A percentile compares a stretch with the other conserved stretches of the same genome.
Conservation (phyloP, 1,140 invertebrate species). For the Rhagoletis zephyria region DNA sequence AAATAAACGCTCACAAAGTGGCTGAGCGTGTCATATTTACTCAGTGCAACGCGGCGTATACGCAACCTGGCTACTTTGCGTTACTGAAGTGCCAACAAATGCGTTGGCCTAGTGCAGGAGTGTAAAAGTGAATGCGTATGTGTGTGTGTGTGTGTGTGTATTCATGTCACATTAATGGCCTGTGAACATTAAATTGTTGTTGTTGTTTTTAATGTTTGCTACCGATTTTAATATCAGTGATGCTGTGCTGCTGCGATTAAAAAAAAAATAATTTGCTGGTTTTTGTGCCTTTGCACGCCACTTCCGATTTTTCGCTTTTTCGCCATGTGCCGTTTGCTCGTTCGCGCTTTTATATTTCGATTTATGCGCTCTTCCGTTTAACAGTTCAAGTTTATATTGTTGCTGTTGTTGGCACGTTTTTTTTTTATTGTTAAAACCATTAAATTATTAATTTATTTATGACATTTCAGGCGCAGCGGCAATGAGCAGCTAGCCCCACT, state of each 20-base stretch:
- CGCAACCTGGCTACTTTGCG: not conserved
- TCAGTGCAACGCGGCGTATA: not conserved
- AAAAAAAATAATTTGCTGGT: not conserved
- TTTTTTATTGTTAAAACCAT: not conserved
- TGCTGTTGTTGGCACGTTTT: not conserved
- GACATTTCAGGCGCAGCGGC: not conserved
- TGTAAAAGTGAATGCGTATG: too few relatives aligned
- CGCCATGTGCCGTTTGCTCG: not conserved
- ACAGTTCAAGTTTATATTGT: not conserved
- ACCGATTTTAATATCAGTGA: not conserved
- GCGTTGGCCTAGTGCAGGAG: too few relatives aligned
- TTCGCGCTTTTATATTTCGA: constrained; percentile 15
- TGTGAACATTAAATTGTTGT: not conserved
- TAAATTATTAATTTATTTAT: constrained; percentile 52
- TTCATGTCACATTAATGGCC: constrained; percentile 28
- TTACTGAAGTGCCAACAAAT: too few relatives aligned
- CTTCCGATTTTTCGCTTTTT: not conserved
- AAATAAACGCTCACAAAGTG: not conserved
- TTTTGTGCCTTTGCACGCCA: not conserved
- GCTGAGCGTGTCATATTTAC: not conserved
- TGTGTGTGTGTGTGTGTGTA: not conserved
- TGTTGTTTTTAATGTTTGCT: constrained; percentile 31
- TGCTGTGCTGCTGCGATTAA: constrained; percentile 18
- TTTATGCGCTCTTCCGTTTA: not conserved
- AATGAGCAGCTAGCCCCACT: not conserved